phyloP scores from a whole-genome alignment of 2,888 invertebrate genomes.

The Tipula unca region DNA sequence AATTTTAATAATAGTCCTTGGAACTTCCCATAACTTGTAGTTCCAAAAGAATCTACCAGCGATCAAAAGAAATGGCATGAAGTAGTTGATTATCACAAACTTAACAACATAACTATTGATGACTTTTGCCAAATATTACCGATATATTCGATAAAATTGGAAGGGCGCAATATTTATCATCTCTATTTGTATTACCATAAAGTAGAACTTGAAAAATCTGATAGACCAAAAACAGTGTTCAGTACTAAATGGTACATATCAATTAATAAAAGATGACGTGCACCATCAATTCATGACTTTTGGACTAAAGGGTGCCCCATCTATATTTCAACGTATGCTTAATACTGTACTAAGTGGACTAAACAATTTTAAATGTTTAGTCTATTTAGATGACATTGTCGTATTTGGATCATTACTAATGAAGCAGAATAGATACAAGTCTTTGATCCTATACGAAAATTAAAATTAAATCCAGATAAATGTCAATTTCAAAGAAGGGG shows the following conservation, averaged over 20 bases:
- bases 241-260: too few relatives aligned
- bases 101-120: not conserved
- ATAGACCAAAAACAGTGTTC: not conserved
- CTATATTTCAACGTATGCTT: not conserved
- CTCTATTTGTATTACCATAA: not conserved
- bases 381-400: not conserved
- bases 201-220: not conserved
- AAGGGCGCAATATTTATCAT: not conserved
- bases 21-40: not conserved
- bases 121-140: not conserved
- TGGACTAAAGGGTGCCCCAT: too few relatives aligned
- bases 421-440: slow-evolving; percentile 26
- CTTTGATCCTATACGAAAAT: not conserved
- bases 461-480: not conserved
- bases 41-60: not conserved
- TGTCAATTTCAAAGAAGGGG: not conserved
- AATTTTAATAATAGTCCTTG: too few relatives aligned
- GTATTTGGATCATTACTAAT: slow-evolving; percentile 26
- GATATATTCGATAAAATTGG: not conserved
- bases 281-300: not conserved
- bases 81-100: not conserved
- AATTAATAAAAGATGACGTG: not conserved
- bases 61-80: not conserved
- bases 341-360: not conserved
- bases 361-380: slow-evolving; percentile 15